phyloP scores from a whole-genome alignment of 2,888 invertebrate species.

The Mycogona germanica region DNA sequence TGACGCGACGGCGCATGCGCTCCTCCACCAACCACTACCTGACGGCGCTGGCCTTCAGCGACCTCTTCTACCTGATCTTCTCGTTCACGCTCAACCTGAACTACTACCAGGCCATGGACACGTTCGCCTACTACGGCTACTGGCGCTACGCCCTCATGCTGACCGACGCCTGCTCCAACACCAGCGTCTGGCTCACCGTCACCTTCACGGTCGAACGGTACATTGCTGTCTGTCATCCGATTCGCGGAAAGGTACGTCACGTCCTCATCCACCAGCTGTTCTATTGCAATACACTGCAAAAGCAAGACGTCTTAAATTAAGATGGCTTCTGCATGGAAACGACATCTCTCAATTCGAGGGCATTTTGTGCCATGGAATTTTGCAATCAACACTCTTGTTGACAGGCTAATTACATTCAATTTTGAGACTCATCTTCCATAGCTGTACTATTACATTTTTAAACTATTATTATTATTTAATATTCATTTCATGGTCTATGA shows the following conservation, averaged over 20 bases:
- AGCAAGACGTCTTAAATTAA: no score
- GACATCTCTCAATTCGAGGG: no score
- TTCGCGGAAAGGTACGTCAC: slow-evolving; percentile 54
- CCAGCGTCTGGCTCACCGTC: slow-evolving; percentile 60
- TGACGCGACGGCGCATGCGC: slow-evolving; percentile 51
- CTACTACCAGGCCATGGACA: slow-evolving; percentile 45
- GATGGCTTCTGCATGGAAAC: no score
- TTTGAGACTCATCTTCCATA: no score
- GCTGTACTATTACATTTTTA: no score
- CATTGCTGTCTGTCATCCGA: slow-evolving; percentile 60
- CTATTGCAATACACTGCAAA: no score
- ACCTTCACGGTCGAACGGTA: slow-evolving; percentile 63
- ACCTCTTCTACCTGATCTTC: slow-evolving; percentile 53
- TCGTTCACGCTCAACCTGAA: slow-evolving; percentile 48
- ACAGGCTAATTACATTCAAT: no score
- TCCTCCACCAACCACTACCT: slow-evolving; percentile 59
- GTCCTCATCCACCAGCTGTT: no score
- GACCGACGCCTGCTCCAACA: slow-evolving; percentile 48
- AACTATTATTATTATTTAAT: no score
- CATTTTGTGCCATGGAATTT: no score
- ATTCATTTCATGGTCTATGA: no score
- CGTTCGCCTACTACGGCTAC: slow-evolving; percentile 45
- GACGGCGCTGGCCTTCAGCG: slow-evolving; percentile 56
- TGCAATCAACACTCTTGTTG: no score
- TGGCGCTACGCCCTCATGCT: slow-evolving; percentile 49